Conservation (phyloP, 2,113 vertebrate genomes). For the Microcebus tavaratra region DNA sequence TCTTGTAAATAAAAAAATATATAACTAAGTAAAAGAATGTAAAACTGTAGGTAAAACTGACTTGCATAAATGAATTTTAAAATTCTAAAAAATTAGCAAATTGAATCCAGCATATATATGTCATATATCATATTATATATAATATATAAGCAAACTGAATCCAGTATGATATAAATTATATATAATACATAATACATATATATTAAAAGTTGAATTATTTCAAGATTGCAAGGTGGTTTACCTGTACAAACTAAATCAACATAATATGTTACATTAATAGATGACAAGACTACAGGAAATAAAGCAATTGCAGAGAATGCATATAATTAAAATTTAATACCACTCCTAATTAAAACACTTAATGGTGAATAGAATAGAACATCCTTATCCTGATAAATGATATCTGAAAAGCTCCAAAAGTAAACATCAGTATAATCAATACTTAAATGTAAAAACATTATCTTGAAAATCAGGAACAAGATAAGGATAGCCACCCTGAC, state of each 20-base stretch:
- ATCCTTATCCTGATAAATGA: background rate
- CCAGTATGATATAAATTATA: background rate
- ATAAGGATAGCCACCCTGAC: background rate
- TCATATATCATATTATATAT: too few species aligned
- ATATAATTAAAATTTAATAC: background rate
- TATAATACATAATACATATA: background rate
- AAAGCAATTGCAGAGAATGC: background rate
- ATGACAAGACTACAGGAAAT: background rate
- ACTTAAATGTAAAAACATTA: background rate
- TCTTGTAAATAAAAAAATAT: background rate
- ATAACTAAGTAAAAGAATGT: background rate
- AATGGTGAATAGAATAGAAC: background rate
- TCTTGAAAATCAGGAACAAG: slow-evolving; percentile 15
- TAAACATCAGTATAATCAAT: background rate
- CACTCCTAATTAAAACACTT: background rate
- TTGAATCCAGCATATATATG: too few species aligned
- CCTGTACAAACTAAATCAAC: background rate
- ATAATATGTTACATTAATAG: background rate
- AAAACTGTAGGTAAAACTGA: background rate
- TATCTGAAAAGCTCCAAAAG: background rate
- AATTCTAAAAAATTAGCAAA: background rate
- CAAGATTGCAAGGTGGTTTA: background rate
- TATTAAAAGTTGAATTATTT: background rate
- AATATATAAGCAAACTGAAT: background rate
- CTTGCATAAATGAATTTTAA: background rate